Percentiles rank a stretch among this genome's conserved stretches.
Conservation (phyloP, 1,140 invertebrate genomes). For the Megathymus violae region DNA sequence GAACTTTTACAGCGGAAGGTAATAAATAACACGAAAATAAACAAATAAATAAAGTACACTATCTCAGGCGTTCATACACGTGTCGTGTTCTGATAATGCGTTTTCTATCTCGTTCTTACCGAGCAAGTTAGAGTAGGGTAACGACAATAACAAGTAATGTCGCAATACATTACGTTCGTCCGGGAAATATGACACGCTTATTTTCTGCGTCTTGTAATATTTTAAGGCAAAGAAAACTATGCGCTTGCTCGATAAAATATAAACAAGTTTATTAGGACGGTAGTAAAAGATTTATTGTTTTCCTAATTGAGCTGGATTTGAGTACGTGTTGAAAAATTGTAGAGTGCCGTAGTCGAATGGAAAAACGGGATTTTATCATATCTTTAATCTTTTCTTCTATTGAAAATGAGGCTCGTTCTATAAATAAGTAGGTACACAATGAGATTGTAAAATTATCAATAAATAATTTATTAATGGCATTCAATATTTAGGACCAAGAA, state of each 20-base stretch:
- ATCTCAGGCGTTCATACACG: conserved; percentile 28
- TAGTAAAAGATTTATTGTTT: conserved; percentile 1
- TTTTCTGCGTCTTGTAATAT: conserved; percentile 25
- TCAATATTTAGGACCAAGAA: too few species aligned
- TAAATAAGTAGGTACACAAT: too few species aligned
- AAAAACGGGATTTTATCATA: too few species aligned
- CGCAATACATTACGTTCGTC: conserved; percentile 27
- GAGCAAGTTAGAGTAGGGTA: background rate
- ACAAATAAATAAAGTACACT: conserved; percentile 31
- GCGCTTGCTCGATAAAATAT: conserved; percentile 4
- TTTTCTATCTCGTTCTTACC: background rate
- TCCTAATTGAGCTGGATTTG: conserved; percentile 2
- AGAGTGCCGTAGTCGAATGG: too few species aligned
- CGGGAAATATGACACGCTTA: conserved; percentile 31
- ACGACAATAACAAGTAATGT: conserved; percentile 22
- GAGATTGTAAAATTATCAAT: too few species aligned
- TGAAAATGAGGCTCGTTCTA: too few species aligned
- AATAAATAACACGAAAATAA: conserved; percentile 33
- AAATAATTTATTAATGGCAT: too few species aligned
- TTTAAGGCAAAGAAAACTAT: conserved; percentile 27
- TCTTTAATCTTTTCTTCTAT: too few species aligned
- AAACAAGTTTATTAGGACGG: conserved; percentile 11
- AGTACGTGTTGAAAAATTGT: too few species aligned
- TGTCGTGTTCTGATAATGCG: conserved; percentile 25
- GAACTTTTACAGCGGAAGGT: conserved; percentile 10